Base-by-base conservation (phyloP, 2,797 vertebrate species). In the Melanotaenia parkinsoni region DNA sequence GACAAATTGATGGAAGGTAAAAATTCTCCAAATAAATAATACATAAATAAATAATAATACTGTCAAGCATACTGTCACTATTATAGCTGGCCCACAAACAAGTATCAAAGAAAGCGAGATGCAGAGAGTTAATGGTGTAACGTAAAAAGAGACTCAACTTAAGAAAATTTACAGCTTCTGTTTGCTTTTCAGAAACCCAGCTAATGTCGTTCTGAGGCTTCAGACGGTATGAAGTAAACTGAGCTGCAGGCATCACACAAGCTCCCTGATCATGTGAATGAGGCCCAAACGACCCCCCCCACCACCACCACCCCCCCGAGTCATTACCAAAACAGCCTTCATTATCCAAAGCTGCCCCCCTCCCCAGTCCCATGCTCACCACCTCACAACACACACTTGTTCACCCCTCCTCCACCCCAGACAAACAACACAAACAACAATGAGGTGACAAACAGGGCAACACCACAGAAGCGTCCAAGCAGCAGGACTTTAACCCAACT, bases 401-500 rank as follows among this genome's bases (percentile, higher is more conserved):
- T 67, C 74, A 74, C 79, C 84, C 87, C 85, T 74, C 82, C 87
- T 82, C 84, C 88, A 76, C 70, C 75, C 66, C 61, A 53, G 82
- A 91, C 86, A 91, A 88, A 85, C 87, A 87, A 82, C 80, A 84
- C 74, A 81, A 84, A 79, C 83, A 89, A 87, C 87, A 80, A 79
- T 43, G 68, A 77, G 65, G 74, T 32, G n/a, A 72, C 72, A 64
- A 71, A 70, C 82, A 40, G 63, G 74, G 70, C 64, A 43, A 70
- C 58, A 33, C 53, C 26, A 22, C 64, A 32, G 4, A 76, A 50
- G 57, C 65, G 50, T 64, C 75, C 30, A 30, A 30, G 30, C 30
- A 61, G 72, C 79, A 67, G 75, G 67, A 67, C 64, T 22, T 71
- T 40, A 24, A 16, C 60, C 59, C 16, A 58, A 62, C 64, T 13